Base-by-base conservation (phyloP, 1,140 invertebrate species). In the Heliconius hermathena region DNA sequence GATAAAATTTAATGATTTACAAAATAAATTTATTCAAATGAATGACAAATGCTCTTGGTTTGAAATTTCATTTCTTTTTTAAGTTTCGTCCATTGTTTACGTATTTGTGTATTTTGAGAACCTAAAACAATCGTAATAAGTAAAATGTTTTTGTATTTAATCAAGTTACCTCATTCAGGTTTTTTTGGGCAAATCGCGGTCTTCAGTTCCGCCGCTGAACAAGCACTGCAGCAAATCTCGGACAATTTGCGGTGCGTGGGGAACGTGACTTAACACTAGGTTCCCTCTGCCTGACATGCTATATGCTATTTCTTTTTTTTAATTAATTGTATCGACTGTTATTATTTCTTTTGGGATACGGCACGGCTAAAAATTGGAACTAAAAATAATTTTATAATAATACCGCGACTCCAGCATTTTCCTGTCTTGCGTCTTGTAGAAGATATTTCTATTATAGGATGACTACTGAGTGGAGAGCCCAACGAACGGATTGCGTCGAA, bases 391-490 rank as follows among this genome's bases (percentile, higher is more conserved):
- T n/a, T 57, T 22, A n/a, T 41, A 8, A 22, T 26, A 29, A 66
- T 29, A 66, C 89, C 90, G 9, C 72, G 11, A 9, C 77, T 26
- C 85, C 84, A 91, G 8, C 54, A 33, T 0, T 72, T 73, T 2
- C 78, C 66, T 8, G 72, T 18, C 8, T 71, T 79, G 18, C 84
- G 78, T 26, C 81, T 76, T 0, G 88, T 70, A 1, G 83, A 76
- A 3, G 54, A 20, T 13, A 93, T 82, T 41, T 91, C 84, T 2
- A 93, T 82, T 2, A 87, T 77, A 1, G 91, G 91, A 8, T 84
- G 77, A 0, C 83, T 76, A 76, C 83, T 88, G 0, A 92, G 79
- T 3, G 87, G 77, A 0, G 78, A 76, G 1, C 91, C 91, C 1
- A 93, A 57, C 0, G 41, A 20, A 0, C 77, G 74, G 0, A 92